Evolutionary conservation across 2,113 vertebrate genomes (phyloP).

Genomic region (Cisticola juncidis): DNA sequence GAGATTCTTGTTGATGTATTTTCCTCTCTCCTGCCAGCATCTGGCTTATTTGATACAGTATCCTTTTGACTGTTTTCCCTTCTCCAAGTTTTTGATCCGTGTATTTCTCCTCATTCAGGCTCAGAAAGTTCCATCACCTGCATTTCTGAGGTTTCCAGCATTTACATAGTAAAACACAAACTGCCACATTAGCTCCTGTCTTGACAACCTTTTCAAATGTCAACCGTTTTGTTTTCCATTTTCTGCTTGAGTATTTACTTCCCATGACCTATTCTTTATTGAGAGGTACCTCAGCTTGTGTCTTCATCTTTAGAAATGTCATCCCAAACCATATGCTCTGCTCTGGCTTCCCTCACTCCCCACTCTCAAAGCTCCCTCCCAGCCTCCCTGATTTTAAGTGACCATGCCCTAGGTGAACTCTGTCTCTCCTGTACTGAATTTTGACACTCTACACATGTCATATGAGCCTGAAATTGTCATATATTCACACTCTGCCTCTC

Average conservation of each 20-base stretch:
- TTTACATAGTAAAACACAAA: background rate
- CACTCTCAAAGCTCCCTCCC: background rate
- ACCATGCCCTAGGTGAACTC: background rate
- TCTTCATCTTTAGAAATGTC: conserved; percentile 15
- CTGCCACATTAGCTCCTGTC: background rate
- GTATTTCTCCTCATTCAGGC: background rate
- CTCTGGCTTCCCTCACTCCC: background rate
- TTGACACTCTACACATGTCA: background rate
- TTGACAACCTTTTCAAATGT: conserved; percentile 20
- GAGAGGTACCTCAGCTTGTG: background rate
- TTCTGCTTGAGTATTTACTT: background rate
- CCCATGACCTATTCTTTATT: background rate
- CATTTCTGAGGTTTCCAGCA: background rate
- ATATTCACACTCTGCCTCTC: background rate
- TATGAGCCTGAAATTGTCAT: background rate
- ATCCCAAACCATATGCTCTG: background rate
- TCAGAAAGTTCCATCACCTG: background rate
- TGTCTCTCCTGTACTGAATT: background rate
- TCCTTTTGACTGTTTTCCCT: background rate
- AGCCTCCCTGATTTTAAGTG: background rate
- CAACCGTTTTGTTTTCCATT: background rate
- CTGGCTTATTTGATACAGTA: background rate
- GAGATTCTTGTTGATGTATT: background rate
- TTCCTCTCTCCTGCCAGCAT: background rate
- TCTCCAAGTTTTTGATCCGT: background rate